These are phyloP conservation scores for Numida meleagris DNA, from an alignment of 2,113 vertebrate genomes.

Conservation along the genomic window DNA sequence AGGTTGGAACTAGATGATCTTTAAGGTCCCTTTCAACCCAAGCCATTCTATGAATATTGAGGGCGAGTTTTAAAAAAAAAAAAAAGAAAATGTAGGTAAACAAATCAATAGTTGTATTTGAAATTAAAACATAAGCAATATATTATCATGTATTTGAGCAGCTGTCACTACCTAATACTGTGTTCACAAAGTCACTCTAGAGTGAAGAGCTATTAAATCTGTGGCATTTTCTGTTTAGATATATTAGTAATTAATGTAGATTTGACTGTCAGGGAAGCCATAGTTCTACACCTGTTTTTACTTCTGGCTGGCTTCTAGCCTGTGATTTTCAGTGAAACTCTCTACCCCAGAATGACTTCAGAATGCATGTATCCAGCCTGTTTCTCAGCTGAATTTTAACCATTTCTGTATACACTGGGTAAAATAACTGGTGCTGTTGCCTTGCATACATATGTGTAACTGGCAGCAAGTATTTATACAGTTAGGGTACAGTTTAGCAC, in stretches of 20 bases:
- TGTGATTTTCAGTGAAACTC: not conserved
- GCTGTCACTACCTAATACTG: not conserved
- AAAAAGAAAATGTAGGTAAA: not conserved
- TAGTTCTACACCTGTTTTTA: not conserved
- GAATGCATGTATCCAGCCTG: not conserved
- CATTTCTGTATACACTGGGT: not conserved
- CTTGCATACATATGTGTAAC: not conserved
- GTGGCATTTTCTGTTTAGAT: not conserved
- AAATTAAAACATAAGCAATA: not conserved
- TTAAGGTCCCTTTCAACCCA: not conserved
- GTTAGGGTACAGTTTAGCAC: not conserved
- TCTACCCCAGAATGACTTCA: not conserved
- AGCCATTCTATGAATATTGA: not conserved
- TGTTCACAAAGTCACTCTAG: not conserved
- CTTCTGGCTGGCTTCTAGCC: not conserved
- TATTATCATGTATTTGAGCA: not conserved
- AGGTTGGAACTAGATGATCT: not conserved
- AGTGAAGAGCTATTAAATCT: not conserved
- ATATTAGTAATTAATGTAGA: not conserved
- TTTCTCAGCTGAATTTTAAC: not conserved
- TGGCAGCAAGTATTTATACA: rapidly evolving
- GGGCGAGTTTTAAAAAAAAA: not conserved
- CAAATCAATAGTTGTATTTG: not conserved
- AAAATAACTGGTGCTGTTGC: rapidly evolving
- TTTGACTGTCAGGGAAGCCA: not conserved